Evolutionary conservation across 2,797 vertebrate species (phyloP).

Genomic region (Peromyscus eremicus): DNA sequence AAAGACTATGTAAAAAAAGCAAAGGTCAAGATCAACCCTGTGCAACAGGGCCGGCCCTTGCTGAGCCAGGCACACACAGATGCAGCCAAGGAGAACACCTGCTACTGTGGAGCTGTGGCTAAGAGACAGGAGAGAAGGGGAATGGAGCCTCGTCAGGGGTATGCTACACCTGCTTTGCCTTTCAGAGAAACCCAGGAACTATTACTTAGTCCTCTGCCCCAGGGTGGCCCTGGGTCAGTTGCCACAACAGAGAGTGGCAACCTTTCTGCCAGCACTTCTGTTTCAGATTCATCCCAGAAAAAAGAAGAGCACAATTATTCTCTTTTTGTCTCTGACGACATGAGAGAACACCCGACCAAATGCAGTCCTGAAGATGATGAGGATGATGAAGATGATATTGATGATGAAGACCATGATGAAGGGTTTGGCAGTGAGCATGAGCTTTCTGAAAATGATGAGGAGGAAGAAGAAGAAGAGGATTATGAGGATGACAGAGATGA

Average conservation of each 20-base stretch:
- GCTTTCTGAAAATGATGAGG: constrained; percentile 96
- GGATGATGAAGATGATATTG: constrained; percentile 93
- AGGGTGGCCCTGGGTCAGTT: constrained; percentile 84
- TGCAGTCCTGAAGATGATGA: constrained; percentile 92
- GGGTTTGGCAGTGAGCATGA: constrained; percentile 99
- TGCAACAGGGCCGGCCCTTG: constrained; percentile 87
- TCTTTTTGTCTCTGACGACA: constrained; percentile 94
- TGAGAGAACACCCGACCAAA: constrained; percentile 90
- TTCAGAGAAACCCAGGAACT: constrained; percentile 92
- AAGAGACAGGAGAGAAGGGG: constrained; percentile 89
- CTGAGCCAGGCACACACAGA: constrained; percentile 88
- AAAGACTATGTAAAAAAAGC: constrained; percentile 98
- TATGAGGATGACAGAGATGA: constrained; percentile 92
- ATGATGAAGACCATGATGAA: constrained; percentile 94
- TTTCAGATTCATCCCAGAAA: constrained; percentile 92
- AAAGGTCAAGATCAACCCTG: constrained; percentile 94
- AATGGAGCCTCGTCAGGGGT: constrained; percentile 82
- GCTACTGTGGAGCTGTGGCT: constrained; percentile 88
- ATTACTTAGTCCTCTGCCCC: constrained; percentile 87
- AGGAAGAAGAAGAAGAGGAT: constrained; percentile 93
- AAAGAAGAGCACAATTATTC: constrained; percentile 99
- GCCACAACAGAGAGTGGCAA: constrained; percentile 86
- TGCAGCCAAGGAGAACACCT: constrained; percentile 89
- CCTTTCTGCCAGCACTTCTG: constrained; percentile 88
- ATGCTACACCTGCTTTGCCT: constrained; percentile 86